Percentiles rank a stretch among this genome's conserved stretches.
Conservation (phyloP, 1,140 invertebrate genomes). For the Trichonephila clavipes region DNA sequence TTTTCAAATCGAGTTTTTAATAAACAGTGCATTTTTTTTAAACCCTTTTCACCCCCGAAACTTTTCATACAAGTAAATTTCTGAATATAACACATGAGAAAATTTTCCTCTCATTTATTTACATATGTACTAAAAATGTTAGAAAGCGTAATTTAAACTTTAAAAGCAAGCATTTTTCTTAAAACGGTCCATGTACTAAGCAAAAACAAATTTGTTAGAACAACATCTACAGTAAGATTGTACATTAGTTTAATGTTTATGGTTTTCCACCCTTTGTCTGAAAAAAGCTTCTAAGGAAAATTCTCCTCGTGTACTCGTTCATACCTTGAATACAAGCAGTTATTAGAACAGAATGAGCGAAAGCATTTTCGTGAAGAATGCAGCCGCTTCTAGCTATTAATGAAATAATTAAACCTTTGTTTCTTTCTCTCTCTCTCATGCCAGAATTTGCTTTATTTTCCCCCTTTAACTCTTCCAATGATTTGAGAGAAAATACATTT, state of each 20-base stretch:
- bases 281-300: background rate
- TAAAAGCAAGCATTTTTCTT: no score
- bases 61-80: no score
- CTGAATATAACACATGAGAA: no score
- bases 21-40: no score
- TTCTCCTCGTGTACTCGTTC: background rate
- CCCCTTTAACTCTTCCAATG: background rate
- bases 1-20: no score
- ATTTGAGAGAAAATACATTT: slow-evolving; percentile 13
- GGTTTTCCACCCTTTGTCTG: background rate
- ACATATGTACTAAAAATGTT: no score
- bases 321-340: background rate
- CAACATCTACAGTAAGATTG: background rate
- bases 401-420: slow-evolving; percentile 61
- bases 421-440: background rate
- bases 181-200: no score
- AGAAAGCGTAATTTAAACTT: no score
- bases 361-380: slow-evolving; percentile 28
- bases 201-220: background rate
- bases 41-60: no score
- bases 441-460: background rate
- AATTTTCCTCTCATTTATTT: no score
- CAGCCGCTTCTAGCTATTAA: slow-evolving; percentile 21
- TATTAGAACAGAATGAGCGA: background rate
- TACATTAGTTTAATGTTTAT: background rate